Conservation (phyloP, 2,113 vertebrate species). For the Acanthisitta chloris region DNA sequence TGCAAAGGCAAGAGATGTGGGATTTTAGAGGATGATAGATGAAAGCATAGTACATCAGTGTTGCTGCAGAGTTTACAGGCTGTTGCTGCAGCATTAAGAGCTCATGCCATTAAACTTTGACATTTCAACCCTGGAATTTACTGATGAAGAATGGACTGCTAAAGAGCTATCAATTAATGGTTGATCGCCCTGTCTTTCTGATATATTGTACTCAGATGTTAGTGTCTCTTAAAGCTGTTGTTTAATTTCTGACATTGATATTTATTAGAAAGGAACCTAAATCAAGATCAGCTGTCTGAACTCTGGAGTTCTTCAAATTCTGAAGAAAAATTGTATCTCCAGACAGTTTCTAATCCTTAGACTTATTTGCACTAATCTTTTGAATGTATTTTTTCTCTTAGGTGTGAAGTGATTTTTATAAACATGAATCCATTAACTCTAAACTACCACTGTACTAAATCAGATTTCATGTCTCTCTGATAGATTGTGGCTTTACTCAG, state of each 20-base stretch:
- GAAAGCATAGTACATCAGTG: neutral
- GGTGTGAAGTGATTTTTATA: slow-evolving; percentile 9
- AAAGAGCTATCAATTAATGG: neutral
- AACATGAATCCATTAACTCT: neutral
- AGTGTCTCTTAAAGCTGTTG: neutral
- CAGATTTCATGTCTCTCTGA: neutral
- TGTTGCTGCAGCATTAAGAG: neutral
- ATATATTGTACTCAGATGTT: neutral
- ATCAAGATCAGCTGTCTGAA: neutral
- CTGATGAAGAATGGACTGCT: neutral
- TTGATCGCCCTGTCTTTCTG: neutral
- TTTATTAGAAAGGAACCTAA: neutral
- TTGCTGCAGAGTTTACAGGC: neutral
- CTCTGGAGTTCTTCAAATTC: neutral
- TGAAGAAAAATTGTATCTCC: neutral
- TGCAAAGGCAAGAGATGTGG: neutral
- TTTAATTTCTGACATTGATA: neutral
- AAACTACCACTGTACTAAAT: neutral
- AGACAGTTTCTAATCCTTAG: neutral
- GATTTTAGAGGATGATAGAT: neutral
- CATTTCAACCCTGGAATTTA: neutral
- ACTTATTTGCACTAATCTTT: neutral
- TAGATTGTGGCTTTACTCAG: neutral
- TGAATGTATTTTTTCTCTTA: neutral
- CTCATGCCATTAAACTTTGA: neutral